These are phyloP conservation scores for Cydia amplana DNA, from an alignment of 1,140 invertebrate species.

Conservation along the genomic window DNA sequence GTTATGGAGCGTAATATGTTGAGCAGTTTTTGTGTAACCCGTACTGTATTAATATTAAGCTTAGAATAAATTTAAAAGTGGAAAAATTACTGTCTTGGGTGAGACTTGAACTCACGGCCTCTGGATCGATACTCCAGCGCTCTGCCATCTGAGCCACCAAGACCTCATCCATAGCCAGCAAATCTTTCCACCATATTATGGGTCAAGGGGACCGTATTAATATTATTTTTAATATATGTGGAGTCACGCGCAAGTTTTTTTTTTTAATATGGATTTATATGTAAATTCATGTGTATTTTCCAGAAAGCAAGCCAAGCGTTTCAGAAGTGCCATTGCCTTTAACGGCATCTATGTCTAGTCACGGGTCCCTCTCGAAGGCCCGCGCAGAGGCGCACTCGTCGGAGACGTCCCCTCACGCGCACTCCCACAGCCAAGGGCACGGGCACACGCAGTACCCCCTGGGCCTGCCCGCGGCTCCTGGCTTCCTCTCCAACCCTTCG, in stretches of 20 bases:
- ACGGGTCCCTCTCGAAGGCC: conserved; percentile 37
- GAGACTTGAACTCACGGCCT: too few species aligned
- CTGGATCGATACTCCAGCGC: too few species aligned
- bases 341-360: conserved; percentile 52
- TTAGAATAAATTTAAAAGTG: too few species aligned
- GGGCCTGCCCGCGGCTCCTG: conserved; percentile 47
- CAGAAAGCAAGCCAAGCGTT: conserved; percentile 65
- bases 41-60: too few species aligned
- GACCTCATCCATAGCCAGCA: too few species aligned
- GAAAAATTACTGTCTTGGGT: too few species aligned
- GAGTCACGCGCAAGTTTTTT: too few species aligned
- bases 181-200: too few species aligned
- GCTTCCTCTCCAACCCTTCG: conserved; percentile 63
- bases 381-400: conserved; percentile 45
- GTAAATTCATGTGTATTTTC: conserved; percentile 32
- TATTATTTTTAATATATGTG: too few species aligned
- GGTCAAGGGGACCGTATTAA: too few species aligned
- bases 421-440: conserved; percentile 52
- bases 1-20: background rate
- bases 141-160: too few species aligned
- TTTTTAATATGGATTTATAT: background rate
- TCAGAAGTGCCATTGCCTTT: conserved; percentile 73
- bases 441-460: conserved; percentile 53
- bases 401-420: conserved; percentile 49
- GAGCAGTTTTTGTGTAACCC: too few species aligned